Conservation (phyloP, 2,888 invertebrate genomes). For the Andrena minutula region DNA sequence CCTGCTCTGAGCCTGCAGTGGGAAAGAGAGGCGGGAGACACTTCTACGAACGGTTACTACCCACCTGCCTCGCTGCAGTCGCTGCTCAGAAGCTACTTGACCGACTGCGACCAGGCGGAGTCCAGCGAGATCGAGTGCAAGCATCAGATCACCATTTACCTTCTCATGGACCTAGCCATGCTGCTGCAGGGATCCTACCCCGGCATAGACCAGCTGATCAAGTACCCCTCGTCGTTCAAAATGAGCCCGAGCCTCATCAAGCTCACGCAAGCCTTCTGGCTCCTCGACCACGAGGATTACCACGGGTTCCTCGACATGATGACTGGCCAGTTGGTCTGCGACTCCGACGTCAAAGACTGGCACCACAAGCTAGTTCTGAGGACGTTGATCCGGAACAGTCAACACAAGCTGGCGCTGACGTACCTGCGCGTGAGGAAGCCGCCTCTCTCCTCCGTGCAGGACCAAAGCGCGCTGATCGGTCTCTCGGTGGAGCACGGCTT, state of each 20-base stretch:
- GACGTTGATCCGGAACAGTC: conserved; percentile 89
- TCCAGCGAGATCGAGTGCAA: conserved; percentile 89
- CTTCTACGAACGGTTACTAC: conserved; percentile 87
- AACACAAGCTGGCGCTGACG: conserved; percentile 89
- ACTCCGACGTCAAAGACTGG: conserved; percentile 88
- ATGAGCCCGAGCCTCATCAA: conserved; percentile 91
- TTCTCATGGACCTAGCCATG: conserved; percentile 93
- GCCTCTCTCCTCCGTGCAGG: conserved; percentile 86
- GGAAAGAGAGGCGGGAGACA: conserved; percentile 88
- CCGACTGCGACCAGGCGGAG: conserved; percentile 85
- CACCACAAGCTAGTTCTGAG: conserved; percentile 90
- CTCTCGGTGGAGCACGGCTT: conserved; percentile 81
- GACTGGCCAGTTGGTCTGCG: conserved; percentile 78
- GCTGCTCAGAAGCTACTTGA: conserved; percentile 90
- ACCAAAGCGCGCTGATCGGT: conserved; percentile 83
- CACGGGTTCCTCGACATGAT: conserved; percentile 86
- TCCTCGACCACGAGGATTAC: conserved; percentile 94
- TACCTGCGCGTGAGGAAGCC: conserved; percentile 89
- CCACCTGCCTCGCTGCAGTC: conserved; percentile 94
- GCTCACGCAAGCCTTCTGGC: conserved; percentile 95
- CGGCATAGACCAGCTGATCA: conserved; percentile 90
- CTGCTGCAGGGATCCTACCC: conserved; percentile 88
- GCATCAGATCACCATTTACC: conserved; percentile 92
- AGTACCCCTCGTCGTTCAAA: conserved; percentile 93
- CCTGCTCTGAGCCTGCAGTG: conserved; percentile 87